Conservation (phyloP, 2,113 vertebrate genomes). For the Athene cunicularia region DNA sequence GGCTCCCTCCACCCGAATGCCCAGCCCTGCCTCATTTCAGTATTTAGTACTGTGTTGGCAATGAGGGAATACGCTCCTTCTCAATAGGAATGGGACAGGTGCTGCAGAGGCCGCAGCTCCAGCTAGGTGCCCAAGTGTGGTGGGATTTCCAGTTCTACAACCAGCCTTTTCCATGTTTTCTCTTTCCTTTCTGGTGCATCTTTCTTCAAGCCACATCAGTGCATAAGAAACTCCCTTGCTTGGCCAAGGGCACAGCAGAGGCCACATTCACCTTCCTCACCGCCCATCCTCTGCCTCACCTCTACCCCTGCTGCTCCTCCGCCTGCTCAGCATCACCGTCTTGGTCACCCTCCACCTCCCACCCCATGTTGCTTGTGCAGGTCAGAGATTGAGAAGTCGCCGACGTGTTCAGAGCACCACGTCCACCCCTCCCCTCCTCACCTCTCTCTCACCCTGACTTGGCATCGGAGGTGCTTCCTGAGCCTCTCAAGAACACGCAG, state of each 20-base stretch:
- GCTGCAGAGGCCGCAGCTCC: not conserved
- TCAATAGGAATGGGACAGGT: too few species aligned
- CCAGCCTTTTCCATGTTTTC: not conserved
- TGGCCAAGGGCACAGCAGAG: not conserved
- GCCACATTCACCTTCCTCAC: not conserved
- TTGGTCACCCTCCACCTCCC: not conserved
- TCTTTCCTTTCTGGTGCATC: not conserved
- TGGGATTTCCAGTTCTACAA: not conserved
- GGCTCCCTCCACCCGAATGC: not conserved
- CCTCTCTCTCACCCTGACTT: too few species aligned
- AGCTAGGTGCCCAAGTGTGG: not conserved
- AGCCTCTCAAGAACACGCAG: too few species aligned
- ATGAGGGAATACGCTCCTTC: not conserved
- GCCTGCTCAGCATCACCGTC: not conserved
- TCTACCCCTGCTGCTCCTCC: not conserved
- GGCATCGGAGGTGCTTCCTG: too few species aligned
- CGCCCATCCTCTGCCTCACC: not conserved
- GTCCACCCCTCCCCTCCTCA: not conserved
- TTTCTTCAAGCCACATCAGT: not conserved
- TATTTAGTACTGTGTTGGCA: not conserved
- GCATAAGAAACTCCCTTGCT: not conserved
- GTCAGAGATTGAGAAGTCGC: not conserved
- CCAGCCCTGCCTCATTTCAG: not conserved
- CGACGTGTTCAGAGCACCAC: not conserved
- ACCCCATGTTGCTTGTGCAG: fast-evolving